A percentile compares a stretch with the other conserved stretches of the same genome.
Evolutionary conservation across 2,113 vertebrate genomes (phyloP).

Genomic region (Callithrix jacchus): DNA sequence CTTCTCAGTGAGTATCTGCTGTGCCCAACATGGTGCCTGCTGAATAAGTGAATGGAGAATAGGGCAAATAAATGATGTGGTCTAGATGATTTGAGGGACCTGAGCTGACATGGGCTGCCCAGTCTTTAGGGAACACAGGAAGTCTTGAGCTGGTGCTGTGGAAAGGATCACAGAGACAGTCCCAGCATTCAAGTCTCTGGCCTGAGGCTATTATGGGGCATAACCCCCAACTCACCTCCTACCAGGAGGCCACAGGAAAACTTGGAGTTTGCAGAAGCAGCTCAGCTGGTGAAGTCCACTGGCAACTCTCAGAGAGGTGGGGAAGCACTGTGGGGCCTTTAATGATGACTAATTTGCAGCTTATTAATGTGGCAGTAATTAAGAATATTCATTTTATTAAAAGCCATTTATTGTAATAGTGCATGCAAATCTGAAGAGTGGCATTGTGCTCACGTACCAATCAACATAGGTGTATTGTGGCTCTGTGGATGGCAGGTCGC

Average conservation of each 20-base stretch:
- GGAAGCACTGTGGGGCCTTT: constrained; percentile 68
- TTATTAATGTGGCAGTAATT: constrained; percentile 82
- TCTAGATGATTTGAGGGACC: background rate
- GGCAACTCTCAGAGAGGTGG: constrained; percentile 64
- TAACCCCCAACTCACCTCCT: background rate
- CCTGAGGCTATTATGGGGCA: background rate
- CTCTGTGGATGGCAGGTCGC: constrained; percentile 75
- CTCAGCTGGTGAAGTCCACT: constrained; percentile 50
- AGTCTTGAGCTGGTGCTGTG: background rate
- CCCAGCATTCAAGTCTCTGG: background rate
- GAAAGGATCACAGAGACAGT: background rate
- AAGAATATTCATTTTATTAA: constrained; percentile 84
- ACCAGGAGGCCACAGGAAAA: background rate
- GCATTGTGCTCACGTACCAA: constrained; percentile 79
- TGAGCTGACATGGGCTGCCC: background rate
- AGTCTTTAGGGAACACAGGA: background rate
- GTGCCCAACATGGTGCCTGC: background rate
- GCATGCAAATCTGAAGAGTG: constrained; percentile 77
- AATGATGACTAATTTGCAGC: constrained; percentile 83
- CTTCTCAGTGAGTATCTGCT: background rate
- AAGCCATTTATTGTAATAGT: constrained; percentile 82
- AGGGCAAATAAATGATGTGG: background rate
- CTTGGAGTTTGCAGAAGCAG: background rate
- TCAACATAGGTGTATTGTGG: constrained; percentile 80
- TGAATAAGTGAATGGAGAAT: background rate